These are phyloP conservation scores for Oreortyx pictus DNA, from an alignment of 2,797 vertebrate genomes.

Conservation along the genomic window DNA sequence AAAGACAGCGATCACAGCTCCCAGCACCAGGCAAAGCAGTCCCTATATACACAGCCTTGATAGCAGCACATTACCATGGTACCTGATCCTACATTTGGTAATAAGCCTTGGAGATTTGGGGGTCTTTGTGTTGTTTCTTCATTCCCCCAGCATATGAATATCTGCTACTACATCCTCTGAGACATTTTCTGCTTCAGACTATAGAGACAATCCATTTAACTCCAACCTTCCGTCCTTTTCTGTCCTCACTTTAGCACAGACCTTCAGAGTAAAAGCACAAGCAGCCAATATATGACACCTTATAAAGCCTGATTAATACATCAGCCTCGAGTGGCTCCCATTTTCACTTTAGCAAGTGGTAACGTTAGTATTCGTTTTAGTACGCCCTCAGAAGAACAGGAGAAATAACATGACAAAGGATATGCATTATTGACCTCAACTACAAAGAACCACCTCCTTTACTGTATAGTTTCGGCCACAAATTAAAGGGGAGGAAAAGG, in stretches of 20 bases:
- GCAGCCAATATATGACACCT: not conserved
- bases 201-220: not conserved
- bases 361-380: not conserved
- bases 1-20: not conserved
- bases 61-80: not conserved
- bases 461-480: not conserved
- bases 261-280: not conserved
- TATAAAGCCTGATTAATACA: not conserved
- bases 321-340: not conserved
- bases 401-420: slow-evolving; percentile 16
- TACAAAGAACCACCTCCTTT: not conserved
- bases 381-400: not conserved
- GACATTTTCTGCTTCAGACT: not conserved
- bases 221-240: not conserved
- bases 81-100: not conserved
- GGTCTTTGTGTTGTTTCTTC: not conserved
- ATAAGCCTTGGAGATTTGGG: not conserved
- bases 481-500: not conserved
- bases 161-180: accelerated
- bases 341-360: not conserved
- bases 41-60: accelerated
- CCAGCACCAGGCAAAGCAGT: not conserved
- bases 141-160: not conserved
- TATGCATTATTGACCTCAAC: not conserved
- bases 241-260: not conserved